A percentile compares a stretch with the other conserved stretches of the same genome.
These are phyloP conservation scores for Bos indicus DNA, from an alignment of 2,113 vertebrate species.

Conservation along the genomic window DNA sequence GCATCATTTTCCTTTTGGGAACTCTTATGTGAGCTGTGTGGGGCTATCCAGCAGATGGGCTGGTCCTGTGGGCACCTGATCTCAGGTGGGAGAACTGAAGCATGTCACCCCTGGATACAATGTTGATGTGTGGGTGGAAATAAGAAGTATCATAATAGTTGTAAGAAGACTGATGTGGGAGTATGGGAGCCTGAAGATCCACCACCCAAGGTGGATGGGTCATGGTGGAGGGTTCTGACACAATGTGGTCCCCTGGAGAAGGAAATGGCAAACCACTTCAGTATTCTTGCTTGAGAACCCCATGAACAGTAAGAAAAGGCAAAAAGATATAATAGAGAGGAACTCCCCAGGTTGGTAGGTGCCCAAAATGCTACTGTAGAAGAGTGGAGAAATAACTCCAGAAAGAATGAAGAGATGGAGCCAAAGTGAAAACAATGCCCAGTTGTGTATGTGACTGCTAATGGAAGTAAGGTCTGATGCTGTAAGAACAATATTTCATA, in stretches of 20 bases:
- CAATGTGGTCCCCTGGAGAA: neutral
- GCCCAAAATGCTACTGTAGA: neutral
- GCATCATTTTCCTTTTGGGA: neutral
- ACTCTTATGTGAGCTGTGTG: neutral
- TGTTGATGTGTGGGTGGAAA: neutral
- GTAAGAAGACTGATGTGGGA: neutral
- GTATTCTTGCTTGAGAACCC: neutral
- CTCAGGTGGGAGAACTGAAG: neutral
- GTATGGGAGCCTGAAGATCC: neutral
- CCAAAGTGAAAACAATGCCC: neutral
- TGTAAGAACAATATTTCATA: neutral
- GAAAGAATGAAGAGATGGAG: neutral
- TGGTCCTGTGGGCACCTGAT: neutral
- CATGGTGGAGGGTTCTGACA: neutral
- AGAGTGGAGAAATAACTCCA: neutral
- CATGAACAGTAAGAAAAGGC: neutral
- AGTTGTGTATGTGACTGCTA: neutral
- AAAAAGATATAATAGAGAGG: neutral
- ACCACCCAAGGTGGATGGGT: neutral
- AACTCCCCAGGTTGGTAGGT: neutral
- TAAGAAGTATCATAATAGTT: neutral
- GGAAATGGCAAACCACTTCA: neutral
- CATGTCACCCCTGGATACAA: neutral
- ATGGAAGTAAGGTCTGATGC: neutral
- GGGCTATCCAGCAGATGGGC: neutral